phyloP scores from a whole-genome alignment of 2,797 vertebrate genomes.

The Cossypha niveicapilla region DNA sequence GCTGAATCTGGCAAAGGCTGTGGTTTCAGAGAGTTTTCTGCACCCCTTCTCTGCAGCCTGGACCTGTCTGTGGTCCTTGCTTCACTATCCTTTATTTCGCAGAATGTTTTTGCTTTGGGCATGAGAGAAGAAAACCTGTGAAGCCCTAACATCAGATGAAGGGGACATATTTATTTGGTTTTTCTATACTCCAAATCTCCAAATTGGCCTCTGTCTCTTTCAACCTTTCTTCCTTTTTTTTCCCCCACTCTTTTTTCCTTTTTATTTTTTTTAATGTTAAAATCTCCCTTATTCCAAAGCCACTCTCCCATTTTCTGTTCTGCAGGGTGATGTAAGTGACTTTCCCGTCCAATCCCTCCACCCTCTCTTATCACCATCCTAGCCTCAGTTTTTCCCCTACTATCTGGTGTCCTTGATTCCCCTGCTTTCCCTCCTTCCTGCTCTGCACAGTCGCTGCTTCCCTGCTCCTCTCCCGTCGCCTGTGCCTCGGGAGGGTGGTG shows the following conservation, averaged over 20 bases:
- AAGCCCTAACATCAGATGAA: not conserved
- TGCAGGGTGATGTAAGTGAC: not conserved
- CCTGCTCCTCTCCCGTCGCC: not conserved
- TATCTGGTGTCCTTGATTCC: conserved; percentile 58
- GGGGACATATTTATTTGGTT: not conserved
- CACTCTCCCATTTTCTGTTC: not conserved
- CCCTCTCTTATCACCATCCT: conserved; percentile 13
- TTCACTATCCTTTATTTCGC: not conserved
- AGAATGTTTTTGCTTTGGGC: conserved; percentile 22
- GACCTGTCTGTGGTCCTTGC: not conserved
- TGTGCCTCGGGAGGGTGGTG: fast-evolving
- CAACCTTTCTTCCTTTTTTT: not conserved
- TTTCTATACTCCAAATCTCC: conserved; percentile 25
- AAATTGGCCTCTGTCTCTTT: not conserved
- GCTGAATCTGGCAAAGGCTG: not conserved
- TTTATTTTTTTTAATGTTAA: not conserved
- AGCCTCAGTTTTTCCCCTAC: not conserved
- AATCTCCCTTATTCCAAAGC: conserved; percentile 24
- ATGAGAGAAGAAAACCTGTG: not conserved
- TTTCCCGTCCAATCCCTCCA: not conserved
- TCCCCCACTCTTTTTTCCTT: not conserved
- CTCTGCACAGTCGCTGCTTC: not conserved
- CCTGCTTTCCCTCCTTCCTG: conserved; percentile 17
- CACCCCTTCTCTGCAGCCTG: not conserved
- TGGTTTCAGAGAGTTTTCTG: not conserved